Evolutionary conservation across 2,888 invertebrate genomes (phyloP), one percentile per base, ranked within the genome.

Genomic region (Melipona beecheii): DNA sequence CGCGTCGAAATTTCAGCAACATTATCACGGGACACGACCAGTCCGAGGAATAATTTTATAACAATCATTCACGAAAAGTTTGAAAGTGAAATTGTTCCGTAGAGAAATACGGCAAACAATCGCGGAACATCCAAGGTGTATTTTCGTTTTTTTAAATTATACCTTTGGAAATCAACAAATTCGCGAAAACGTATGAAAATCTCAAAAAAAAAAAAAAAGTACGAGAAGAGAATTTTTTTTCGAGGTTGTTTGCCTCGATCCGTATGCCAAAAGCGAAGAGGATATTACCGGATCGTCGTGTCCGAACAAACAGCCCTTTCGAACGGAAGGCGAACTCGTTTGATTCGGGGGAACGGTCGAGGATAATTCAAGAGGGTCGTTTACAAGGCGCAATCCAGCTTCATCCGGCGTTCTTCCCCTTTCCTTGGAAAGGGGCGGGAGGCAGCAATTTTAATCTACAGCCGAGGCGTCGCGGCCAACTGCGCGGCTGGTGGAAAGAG

Each of bases 401-500:
- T 24, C 17, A 70, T 49, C 56, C 60, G 60, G 36, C 52, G 49
- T 31, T 36, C 64, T 31, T 21, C 52, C 27, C 52, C 50, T 43
- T 49, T 2, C 52, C n/a, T 15, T 13, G 3, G 58, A 4, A 15
- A 9, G 49, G 68, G 52, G 19, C 4, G 19, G 2, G 36, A 4
- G 68, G 60, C 68, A 60, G 81, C 75, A 78, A 87, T 88, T 87
- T 87, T 91, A 91, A 91, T 91, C 91, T 88, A 91, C 88, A 86
- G 88, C 77, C 52, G 84, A 81, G 86, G 83, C 87, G 87, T 83
- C 81, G 77, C 31, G 85, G 88, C 81, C 85, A 88, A 88, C 91
- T 85, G 83, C 79, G 81, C 79, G 81, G 80, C 78, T 79, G 78
- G 80, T 31, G 31, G 4, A 84, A 81, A 77, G 58, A 79, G 79